Conservation (phyloP, 2,797 vertebrate species). For the Cossypha polioptera region DNA sequence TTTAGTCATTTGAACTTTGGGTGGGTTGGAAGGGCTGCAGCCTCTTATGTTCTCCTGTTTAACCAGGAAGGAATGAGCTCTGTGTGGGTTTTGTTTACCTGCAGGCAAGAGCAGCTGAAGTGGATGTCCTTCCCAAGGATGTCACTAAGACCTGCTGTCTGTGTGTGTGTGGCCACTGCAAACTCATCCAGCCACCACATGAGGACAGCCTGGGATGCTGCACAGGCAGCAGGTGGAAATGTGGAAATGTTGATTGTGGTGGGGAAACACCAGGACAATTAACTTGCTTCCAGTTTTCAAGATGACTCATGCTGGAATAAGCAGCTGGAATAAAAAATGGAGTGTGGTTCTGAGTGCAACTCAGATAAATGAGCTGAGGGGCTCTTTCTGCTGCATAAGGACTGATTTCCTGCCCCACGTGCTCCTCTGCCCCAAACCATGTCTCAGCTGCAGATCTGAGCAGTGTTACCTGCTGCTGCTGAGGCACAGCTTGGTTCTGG, state of each 20-base stretch:
- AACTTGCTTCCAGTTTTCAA: neutral
- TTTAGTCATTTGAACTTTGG: neutral
- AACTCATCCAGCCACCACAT: accelerated
- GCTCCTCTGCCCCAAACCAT: neutral
- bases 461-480: neutral
- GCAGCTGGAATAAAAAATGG: neutral
- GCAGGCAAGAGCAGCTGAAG: neutral
- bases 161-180: neutral
- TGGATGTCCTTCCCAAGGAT: neutral
- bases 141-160: neutral
- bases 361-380: neutral
- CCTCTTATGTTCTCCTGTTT: neutral
- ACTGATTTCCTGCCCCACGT: neutral
- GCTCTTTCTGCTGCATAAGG: neutral
- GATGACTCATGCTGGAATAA: neutral
- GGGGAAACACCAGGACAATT: neutral
- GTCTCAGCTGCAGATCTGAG: neutral
- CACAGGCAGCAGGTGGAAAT: neutral
- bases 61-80: neutral
- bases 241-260: neutral
- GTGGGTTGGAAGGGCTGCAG: neutral
- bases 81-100: neutral
- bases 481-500: neutral
- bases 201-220: neutral
- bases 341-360: neutral